These are phyloP conservation scores for Brevimyrus niger DNA, from an alignment of 2,113 vertebrate species.

Conservation along the genomic window DNA sequence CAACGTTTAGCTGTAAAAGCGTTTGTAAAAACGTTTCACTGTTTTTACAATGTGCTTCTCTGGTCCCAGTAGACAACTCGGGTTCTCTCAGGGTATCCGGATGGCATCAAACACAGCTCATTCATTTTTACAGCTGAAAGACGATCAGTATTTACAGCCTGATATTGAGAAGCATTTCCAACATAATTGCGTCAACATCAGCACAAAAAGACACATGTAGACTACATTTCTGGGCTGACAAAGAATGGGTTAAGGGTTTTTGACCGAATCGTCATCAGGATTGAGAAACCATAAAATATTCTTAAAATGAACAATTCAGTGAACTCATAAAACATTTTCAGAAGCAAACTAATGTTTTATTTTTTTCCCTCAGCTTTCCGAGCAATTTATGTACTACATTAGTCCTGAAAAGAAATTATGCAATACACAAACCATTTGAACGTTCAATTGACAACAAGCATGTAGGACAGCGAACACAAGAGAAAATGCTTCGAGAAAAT, in stretches of 20 bases:
- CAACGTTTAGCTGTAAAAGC: not conserved
- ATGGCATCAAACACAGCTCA: not conserved
- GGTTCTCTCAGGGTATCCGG: not conserved
- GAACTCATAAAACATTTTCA: not conserved
- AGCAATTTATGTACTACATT: not conserved
- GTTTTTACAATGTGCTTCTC: not conserved
- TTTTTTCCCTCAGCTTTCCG: not conserved
- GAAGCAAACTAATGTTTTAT: not conserved
- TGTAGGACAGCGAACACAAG: not conserved
- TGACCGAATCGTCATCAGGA: not conserved
- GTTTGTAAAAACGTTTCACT: not conserved
- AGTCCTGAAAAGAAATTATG: constrained; percentile 13
- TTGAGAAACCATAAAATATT: not conserved
- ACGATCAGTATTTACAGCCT: not conserved
- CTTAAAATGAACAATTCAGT: constrained; percentile 1
- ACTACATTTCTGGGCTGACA: not conserved
- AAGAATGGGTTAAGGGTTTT: not conserved
- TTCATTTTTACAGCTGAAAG: not conserved
- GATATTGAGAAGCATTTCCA: not conserved
- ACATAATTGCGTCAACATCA: not conserved
- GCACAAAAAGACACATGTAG: not conserved
- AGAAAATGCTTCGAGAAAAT: not conserved
- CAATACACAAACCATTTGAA: constrained; percentile 6
- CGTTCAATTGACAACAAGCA: constrained; percentile 4
- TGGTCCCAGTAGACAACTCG: not conserved